Base-by-base conservation (phyloP, 2,888 invertebrate species). In the Eupithecia subumbrata region DNA sequence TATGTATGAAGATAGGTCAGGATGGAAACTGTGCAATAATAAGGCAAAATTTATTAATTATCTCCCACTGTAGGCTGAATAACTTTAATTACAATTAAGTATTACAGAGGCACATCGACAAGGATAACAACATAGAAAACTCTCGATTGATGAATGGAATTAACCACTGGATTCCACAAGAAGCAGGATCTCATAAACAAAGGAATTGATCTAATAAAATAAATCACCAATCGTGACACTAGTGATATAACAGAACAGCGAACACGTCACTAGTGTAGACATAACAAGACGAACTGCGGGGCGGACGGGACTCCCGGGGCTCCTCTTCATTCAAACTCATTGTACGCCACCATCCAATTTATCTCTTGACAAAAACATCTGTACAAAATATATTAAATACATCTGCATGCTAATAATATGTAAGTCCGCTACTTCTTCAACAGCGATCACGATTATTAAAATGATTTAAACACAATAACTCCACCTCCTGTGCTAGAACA, bases 301-400 rank as follows among this genome's bases (percentile, higher is more conserved):
- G 86, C 87, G 40, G 34, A 40, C 88, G 86, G 91, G 91, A 87
- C 91, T 89, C 89, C 91, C 86, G 92, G 93, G 91, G 87, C 91
- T 91, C 92, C 91, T 90, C 90, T 89, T 88, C 90, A 95, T 90
- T 93, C 91, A 95, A 95, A 95, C 91, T 91, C 95, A 95, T 90
- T 87, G 89, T 94, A 92, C 95, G 94, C 95, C 95, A 95, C 91
- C 94, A 95, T 94, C 93, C 94, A 95, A 95, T 95, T 95, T 95
- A 95, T 95, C 94, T 95, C 94, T 94, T 91, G 94, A 94, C 95
- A 95, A 95, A 95, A 95, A 94, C 94, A 94, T 95, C 95, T 94
- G 95, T 95, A 95, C 95, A 95, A 95, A 95, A 95, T 95, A 95
- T 95, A 95, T 95, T 94, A 94, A 94, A 95, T 94, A 95, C 95